Evolutionary conservation across 2,797 vertebrate genomes (phyloP).

Genomic region (Synaphobranchus kaupii): DNA sequence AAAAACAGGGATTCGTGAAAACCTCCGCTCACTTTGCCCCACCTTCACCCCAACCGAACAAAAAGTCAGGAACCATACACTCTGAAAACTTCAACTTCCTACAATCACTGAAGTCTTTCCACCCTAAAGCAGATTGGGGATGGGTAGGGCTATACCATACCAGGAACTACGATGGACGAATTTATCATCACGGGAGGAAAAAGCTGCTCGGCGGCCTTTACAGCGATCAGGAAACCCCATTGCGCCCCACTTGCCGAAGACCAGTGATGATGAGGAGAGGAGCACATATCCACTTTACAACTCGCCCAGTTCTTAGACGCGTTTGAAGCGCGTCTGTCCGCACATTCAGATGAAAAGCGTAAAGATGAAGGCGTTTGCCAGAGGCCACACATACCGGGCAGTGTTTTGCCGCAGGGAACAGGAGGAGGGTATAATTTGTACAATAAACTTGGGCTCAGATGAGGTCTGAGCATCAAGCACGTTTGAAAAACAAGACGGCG

Average conservation of each 20-base stretch:
- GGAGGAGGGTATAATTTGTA: constrained; percentile 61
- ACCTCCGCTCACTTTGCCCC: constrained; percentile 7
- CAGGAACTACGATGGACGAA: constrained; percentile 10
- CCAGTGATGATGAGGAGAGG: background rate
- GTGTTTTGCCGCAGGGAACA: constrained; percentile 56
- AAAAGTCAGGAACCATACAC: background rate
- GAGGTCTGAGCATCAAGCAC: background rate
- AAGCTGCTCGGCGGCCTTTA: constrained; percentile 44
- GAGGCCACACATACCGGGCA: constrained; percentile 68
- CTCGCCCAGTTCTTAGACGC: constrained; percentile 14
- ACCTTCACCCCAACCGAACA: constrained; percentile 21
- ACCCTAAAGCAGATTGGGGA: background rate
- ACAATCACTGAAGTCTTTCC: background rate
- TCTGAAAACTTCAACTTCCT: background rate
- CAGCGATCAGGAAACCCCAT: constrained; percentile 47
- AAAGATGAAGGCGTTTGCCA: constrained; percentile 72
- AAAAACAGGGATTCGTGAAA: constrained; percentile 31
- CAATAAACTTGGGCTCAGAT: constrained; percentile 26
- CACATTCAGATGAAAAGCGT: constrained; percentile 56
- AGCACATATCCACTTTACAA: background rate
- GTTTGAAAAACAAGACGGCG: background rate
- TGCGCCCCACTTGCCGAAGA: constrained; percentile 28
- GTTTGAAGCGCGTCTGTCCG: constrained; percentile 65
- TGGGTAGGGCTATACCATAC: background rate
- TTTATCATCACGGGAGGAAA: constrained; percentile 42